A percentile compares a stretch with the other conserved stretches of the same genome.
Conservation (phyloP, 2,888 invertebrate species). For the Vannuccia rotundouncinata region DNA sequence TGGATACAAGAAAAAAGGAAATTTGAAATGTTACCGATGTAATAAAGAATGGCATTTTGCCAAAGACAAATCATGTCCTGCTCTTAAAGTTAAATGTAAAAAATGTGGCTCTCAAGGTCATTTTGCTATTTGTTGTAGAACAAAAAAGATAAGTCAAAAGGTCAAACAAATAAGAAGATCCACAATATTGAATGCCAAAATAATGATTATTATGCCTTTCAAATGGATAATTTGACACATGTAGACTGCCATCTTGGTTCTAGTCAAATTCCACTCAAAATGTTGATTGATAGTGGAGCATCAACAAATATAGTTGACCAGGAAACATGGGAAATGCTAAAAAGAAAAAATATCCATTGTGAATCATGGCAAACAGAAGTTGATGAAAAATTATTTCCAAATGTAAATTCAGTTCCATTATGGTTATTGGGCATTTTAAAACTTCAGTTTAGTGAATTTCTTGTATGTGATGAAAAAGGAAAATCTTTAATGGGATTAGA, state of each 20-base stretch:
- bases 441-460: conserved; percentile 2
- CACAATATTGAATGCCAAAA: neutral
- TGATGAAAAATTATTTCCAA: neutral
- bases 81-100: neutral
- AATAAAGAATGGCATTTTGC: too few species aligned
- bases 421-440: conserved; percentile 14
- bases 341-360: neutral
- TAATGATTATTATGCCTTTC: neutral
- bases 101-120: neutral
- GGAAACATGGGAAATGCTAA: conserved; percentile 14
- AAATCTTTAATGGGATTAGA: neutral
- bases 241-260: neutral
- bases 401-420: conserved; percentile 4
- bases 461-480: conserved; percentile 4
- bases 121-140: neutral
- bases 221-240: neutral
- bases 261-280: neutral
- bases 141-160: neutral
- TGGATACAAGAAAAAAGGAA: too few species aligned
- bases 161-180: neutral
- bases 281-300: neutral
- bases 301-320: conserved; percentile 7
- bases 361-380: neutral
- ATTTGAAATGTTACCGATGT: too few species aligned
- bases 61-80: neutral